Conservation (phyloP, 30 jellyfish, hydroid and myxozoan genomes). For the Catostylus mosaicus region DNA sequence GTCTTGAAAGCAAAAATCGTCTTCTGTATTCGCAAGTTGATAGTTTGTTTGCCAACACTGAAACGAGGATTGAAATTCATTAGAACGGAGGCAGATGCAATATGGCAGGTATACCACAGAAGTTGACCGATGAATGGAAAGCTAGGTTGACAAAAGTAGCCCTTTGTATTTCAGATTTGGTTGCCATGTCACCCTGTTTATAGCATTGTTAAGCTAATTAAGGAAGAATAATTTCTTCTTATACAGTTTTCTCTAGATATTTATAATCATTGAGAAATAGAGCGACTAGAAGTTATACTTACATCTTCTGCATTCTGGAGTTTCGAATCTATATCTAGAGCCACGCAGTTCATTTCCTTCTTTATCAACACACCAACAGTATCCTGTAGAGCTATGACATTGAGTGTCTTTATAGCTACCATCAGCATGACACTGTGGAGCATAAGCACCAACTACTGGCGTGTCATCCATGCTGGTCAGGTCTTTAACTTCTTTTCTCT, state of each 20-base stretch:
- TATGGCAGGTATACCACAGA: too few relatives aligned
- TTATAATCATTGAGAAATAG: too few relatives aligned
- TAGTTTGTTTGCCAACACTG: slow-evolving; percentile 52
- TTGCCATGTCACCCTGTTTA: too few relatives aligned
- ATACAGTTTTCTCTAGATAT: too few relatives aligned
- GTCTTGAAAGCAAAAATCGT: slow-evolving; percentile 22
- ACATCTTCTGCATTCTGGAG: slow-evolving; percentile 68
- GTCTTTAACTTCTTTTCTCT: neutral
- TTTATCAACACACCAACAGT: slow-evolving; percentile 88
- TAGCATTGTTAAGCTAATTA: too few relatives aligned
- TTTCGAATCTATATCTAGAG: slow-evolving; percentile 46
- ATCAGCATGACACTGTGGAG: slow-evolving; percentile 74
- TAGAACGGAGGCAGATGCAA: neutral
- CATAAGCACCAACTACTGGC: slow-evolving; percentile 37
- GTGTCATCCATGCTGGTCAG: neutral
- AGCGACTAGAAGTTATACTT: neutral
- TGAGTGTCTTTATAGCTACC: slow-evolving; percentile 69
- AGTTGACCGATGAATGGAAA: too few relatives aligned
- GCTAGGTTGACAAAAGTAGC: too few relatives aligned
- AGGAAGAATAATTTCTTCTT: too few relatives aligned
- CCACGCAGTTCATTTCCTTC: slow-evolving; percentile 72
- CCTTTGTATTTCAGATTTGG: too few relatives aligned
- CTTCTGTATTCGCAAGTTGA: slow-evolving; percentile 53
- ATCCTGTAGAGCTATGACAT: slow-evolving; percentile 83
- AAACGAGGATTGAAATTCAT: neutral